Conservation (phyloP, 2,113 vertebrate genomes). For the Chlorocebus sabaeus region DNA sequence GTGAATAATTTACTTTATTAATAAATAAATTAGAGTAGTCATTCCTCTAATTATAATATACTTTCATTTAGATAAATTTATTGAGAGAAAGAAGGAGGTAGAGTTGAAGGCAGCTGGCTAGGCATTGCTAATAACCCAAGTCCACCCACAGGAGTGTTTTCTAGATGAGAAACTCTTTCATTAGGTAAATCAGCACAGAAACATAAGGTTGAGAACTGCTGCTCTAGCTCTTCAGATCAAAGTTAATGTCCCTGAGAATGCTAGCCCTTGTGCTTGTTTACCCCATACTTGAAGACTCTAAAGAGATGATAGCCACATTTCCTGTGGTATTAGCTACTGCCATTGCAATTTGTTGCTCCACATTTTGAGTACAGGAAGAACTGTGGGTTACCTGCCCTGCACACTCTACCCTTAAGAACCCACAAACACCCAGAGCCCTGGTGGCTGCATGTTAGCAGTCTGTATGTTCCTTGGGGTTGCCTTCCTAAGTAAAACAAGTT, state of each 20-base stretch:
- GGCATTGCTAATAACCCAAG: background rate
- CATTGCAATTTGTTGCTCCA: background rate
- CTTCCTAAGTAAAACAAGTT: background rate
- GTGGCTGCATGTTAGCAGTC: background rate
- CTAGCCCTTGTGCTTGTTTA: background rate
- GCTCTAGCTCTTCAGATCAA: conserved; percentile 2
- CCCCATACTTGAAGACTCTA: background rate
- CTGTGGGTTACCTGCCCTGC: background rate
- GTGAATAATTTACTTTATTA: background rate
- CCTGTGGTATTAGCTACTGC: background rate
- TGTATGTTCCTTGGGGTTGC: background rate
- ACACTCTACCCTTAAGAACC: background rate
- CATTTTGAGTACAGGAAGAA: background rate
- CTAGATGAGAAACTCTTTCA: conserved; percentile 1
- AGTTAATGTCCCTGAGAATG: conserved; percentile 34
- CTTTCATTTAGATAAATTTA: background rate
- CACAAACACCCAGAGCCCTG: background rate
- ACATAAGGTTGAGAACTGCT: conserved; percentile 7
- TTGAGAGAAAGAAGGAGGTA: background rate
- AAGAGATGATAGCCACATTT: background rate
- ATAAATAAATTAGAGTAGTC: background rate
- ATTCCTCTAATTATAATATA: background rate
- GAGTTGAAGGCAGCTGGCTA: background rate
- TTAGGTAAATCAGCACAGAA: conserved; percentile 38
- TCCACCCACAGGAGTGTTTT: background rate